Base-by-base conservation (phyloP, 2,797 vertebrate genomes). In the Myotis daubentonii region DNA sequence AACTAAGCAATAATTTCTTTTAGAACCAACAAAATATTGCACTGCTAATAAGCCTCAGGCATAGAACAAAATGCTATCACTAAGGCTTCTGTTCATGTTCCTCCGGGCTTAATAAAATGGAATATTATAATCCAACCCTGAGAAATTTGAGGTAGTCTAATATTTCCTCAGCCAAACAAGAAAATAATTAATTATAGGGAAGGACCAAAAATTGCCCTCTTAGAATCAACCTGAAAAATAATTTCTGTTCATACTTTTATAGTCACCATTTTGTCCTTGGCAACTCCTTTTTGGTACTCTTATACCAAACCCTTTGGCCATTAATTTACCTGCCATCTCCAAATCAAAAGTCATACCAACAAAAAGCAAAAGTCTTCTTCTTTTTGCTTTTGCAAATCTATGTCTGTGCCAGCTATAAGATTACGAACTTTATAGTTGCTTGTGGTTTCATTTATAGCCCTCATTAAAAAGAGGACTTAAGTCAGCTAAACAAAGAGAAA, bases 161-260 rank as follows among this genome's bases (percentile, higher is more conserved):
- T 81, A 74, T 86, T 87, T 96, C 92, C 79, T 95, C 47, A 30
- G 41, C 62, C 86, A 94, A 91, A 79, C 3, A 7, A 94, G 51
- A 84, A 89, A 96, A 71, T 95, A 94, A 95, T 87, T 94, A 92
- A 92, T 92, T 84, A 53, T 33, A 66, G 5, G 10, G 5, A 84
- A 80, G 22, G n/a, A 11, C 15, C 23, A 83, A 68, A 55, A 87
- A 83, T 25, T 80, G 16, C 25, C 23, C 80, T 92, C 11, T 8
- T 30, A 83, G n/a, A 93, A 11, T 57, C 19, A 87, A 28, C 66
- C 25, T 87, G 33, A 74, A 89, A 89, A 66, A 33, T 66, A 66
- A 33, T 33, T 66, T 93, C 28, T 92, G 7, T 82, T 33, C 57
- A 44, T 87, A 23, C 28, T 36, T 28, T 4, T 19, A 5, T 28